Percentiles rank a stretch among this genome's conserved stretches.
These are phyloP conservation scores for Tragelaphus buxtoni DNA, from an alignment of 2,113 vertebrate genomes.

Conservation along the genomic window DNA sequence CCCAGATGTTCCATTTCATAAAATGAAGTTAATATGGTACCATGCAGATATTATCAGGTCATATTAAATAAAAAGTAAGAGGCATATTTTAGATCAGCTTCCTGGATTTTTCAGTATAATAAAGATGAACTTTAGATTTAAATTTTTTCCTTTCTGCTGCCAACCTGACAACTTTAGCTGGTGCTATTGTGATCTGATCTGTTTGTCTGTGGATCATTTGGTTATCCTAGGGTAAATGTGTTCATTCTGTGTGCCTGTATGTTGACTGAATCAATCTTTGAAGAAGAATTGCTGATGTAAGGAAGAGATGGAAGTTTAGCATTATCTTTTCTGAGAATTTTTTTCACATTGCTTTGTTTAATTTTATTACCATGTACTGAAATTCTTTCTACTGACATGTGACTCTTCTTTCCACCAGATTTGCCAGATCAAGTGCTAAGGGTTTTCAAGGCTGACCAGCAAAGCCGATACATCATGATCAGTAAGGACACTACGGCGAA, in stretches of 20 bases:
- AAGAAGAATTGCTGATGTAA: background rate
- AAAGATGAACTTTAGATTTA: background rate
- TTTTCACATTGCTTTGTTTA: background rate
- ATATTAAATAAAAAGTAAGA: background rate
- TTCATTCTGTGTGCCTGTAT: background rate
- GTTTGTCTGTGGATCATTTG: background rate
- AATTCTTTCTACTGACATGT: background rate
- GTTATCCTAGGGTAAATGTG: background rate
- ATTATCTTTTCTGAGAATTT: background rate
- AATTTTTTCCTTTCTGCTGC: background rate
- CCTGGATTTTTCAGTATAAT: background rate
- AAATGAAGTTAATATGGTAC: background rate
- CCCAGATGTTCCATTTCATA: background rate
- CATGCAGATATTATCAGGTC: background rate
- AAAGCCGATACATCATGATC: slow-evolving; percentile 99
- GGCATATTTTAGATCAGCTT: background rate
- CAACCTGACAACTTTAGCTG: background rate
- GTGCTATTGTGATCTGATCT: background rate
- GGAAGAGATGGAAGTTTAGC: background rate
- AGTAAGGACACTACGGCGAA: slow-evolving; percentile 98
- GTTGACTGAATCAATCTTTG: background rate
- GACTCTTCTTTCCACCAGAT: slow-evolving; percentile 79
- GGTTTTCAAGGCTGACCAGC: slow-evolving; percentile 98
- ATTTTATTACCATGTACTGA: background rate
- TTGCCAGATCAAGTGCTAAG: slow-evolving; percentile 95